phyloP scores from a whole-genome alignment of 30 jellyfish, hydroid and myxozoan species.

The Hydractinia symbiolongicarpus region DNA sequence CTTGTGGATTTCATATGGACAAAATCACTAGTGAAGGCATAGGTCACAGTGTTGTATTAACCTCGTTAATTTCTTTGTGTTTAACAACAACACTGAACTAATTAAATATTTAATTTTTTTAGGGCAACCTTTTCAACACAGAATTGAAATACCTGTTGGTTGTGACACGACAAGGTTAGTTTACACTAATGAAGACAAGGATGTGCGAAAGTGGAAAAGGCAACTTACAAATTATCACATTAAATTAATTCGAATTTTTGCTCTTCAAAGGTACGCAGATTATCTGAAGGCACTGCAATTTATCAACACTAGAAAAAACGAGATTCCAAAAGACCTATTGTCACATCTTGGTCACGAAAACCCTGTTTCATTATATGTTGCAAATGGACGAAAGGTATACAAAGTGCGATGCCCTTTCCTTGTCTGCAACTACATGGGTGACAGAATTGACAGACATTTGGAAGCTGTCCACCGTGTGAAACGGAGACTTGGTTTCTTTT shows the following conservation, averaged over 20 bases:
- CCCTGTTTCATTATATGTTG: not conserved
- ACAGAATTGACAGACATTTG: conserved; percentile 3
- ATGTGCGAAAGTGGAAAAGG: not conserved
- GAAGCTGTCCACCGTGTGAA: not conserved
- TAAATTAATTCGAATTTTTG: not conserved
- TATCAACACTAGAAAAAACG: not conserved
- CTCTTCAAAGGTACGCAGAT: not conserved
- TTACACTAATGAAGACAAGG: not conserved
- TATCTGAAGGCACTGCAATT: not conserved
- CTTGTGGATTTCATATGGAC: not conserved
- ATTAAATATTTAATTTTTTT: not conserved
- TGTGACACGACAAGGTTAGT: conserved; percentile 5
- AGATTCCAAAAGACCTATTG: not conserved
- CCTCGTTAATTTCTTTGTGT: not conserved
- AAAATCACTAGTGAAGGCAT: not conserved
- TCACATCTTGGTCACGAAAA: not conserved
- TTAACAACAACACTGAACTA: not conserved
- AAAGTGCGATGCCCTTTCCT: conserved; percentile 10
- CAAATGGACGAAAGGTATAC: conserved; percentile 3
- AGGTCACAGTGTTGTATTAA: not conserved
- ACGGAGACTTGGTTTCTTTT: not conserved
- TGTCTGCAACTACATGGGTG: not conserved
- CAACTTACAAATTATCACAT: not conserved
- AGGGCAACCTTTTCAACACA: conserved; percentile 11
- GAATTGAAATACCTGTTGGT: not conserved